Conservation (phyloP, 1,140 invertebrate genomes). For the Cardiocondyla obscurior region DNA sequence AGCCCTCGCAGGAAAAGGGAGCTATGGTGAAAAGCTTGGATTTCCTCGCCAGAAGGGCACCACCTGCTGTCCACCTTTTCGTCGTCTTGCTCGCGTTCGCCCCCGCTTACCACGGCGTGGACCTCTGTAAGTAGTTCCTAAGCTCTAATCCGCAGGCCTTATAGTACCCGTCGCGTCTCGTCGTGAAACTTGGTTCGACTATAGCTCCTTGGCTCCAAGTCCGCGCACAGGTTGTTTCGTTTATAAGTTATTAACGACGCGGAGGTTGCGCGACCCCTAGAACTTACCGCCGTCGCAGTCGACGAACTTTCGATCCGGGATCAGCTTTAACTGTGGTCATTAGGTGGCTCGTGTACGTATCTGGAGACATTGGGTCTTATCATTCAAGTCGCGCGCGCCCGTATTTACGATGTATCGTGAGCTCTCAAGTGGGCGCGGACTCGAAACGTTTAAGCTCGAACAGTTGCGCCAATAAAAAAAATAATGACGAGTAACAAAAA, state of each 20-base stretch:
- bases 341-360: slow-evolving; percentile 22
- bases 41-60: slow-evolving; percentile 76
- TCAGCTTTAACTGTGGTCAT: slow-evolving; percentile 57
- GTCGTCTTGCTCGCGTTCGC: slow-evolving; percentile 73
- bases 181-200: slow-evolving; percentile 52
- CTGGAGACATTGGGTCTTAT: slow-evolving; percentile 14
- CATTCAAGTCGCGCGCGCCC: not conserved
- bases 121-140: slow-evolving; percentile 78
- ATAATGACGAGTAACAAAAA: no score
- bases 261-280: not conserved
- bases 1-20: slow-evolving; percentile 76
- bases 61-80: slow-evolving; percentile 76
- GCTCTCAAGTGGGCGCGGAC: not conserved
- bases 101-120: slow-evolving; percentile 75
- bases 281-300: slow-evolving; percentile 58
- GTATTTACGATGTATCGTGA: not conserved
- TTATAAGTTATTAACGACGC: slow-evolving; percentile 65
- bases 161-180: slow-evolving; percentile 27
- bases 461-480: not conserved
- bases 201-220: slow-evolving; percentile 29
- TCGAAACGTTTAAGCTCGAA: not conserved
- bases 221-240: slow-evolving; percentile 41
- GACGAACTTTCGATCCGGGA: slow-evolving; percentile 67
- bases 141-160: slow-evolving; percentile 44
- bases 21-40: slow-evolving; percentile 79